Conservation (phyloP, 2,113 vertebrate species). For the Ceuthmochares aereus region DNA sequence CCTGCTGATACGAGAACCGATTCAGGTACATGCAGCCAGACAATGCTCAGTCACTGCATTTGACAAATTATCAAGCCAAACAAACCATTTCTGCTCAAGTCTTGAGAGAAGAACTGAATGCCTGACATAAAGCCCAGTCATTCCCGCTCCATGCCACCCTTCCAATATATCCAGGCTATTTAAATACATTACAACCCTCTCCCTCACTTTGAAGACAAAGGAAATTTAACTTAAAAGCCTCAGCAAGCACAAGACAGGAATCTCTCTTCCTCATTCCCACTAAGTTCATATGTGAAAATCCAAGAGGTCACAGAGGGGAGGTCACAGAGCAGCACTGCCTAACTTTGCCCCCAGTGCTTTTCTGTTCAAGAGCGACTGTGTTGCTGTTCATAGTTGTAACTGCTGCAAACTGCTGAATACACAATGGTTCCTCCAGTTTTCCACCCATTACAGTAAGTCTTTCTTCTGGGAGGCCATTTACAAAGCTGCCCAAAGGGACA, state of each 20-base stretch:
- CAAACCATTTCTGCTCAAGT: not conserved
- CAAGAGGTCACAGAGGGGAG: not conserved
- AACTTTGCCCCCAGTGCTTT: not conserved
- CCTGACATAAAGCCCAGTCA: not conserved
- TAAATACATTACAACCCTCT: not conserved
- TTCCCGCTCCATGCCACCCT: not conserved
- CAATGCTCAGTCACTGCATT: not conserved
- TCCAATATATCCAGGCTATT: not conserved
- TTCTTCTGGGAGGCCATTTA: constrained; percentile 33
- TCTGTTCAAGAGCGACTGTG: not conserved
- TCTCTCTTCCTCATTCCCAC: not conserved
- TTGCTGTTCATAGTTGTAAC: not conserved
- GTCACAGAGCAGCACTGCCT: not conserved
- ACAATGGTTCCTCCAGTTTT: constrained; percentile 52
- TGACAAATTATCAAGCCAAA: not conserved
- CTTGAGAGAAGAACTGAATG: not conserved
- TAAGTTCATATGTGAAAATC: not conserved
- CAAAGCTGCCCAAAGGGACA: constrained; percentile 26
- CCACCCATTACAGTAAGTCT: not conserved
- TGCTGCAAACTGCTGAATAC: constrained; percentile 40
- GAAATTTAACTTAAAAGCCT: not conserved
- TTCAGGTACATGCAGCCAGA: not conserved
- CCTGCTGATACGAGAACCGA: not conserved
- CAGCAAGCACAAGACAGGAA: not conserved
- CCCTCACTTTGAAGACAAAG: not conserved